Evolutionary conservation across 2,113 vertebrate genomes (phyloP).

Genomic region (Thalassarche chlororhynchos): DNA sequence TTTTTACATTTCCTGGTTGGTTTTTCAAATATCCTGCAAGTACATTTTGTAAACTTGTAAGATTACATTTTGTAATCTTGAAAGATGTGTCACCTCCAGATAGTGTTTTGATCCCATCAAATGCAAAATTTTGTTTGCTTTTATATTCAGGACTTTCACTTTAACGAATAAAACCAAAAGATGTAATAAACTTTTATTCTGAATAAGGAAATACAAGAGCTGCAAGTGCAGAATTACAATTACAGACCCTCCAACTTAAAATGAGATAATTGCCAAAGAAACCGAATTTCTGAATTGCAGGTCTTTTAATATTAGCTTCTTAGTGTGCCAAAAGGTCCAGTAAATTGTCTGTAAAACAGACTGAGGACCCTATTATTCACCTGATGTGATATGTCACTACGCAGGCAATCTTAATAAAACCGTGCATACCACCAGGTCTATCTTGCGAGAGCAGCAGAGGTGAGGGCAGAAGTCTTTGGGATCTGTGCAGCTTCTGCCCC

Average conservation of each 20-base stretch:
- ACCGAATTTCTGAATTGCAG: neutral
- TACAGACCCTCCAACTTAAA: neutral
- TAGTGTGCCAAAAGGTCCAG: neutral
- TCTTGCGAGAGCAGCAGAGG: rapidly evolving
- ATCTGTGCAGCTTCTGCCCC: neutral
- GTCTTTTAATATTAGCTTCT: neutral
- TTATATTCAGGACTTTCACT: neutral
- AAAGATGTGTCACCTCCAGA: neutral
- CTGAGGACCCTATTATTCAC: neutral
- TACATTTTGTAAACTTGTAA: neutral
- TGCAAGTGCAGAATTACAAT: neutral
- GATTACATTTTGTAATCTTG: too few species aligned
- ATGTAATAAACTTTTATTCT: neutral
- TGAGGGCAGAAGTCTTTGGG: neutral
- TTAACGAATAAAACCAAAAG: neutral
- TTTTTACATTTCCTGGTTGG: neutral
- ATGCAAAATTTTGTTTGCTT: neutral
- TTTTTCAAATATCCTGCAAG: neutral
- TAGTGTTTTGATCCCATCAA: neutral
- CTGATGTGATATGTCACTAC: neutral
- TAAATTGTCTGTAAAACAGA: neutral
- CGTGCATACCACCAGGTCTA: neutral
- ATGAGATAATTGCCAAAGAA: neutral
- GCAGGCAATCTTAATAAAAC: neutral
- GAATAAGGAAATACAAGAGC: neutral